Evolutionary conservation across 2,797 vertebrate species (phyloP).

Genomic region (Prunella strophiata): DNA sequence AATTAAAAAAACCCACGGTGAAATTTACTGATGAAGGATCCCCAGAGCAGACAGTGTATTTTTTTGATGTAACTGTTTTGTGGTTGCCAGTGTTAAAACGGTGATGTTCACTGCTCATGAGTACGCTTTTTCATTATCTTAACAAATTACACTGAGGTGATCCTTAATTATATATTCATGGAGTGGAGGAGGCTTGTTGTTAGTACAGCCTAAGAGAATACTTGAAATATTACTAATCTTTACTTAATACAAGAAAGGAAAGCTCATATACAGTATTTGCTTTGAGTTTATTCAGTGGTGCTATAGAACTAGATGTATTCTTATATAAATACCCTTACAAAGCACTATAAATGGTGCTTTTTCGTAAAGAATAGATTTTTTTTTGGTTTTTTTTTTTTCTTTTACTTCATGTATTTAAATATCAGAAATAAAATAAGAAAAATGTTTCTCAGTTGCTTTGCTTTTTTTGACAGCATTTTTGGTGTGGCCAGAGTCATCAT

Average conservation of each 20-base stretch:
- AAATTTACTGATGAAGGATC: neutral
- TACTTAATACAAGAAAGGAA: neutral
- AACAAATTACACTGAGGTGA: neutral
- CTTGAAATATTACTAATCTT: neutral
- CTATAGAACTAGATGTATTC: neutral
- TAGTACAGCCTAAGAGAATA: neutral
- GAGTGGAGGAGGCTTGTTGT: neutral
- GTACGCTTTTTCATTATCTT: neutral
- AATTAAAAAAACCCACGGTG: neutral
- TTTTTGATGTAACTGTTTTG: slow-evolving; percentile 2
- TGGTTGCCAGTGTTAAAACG: slow-evolving; percentile 9
- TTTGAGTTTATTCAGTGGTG: neutral
- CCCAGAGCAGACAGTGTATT: neutral
- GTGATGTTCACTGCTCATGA: neutral
- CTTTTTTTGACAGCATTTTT: neutral
- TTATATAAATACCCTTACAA: neutral
- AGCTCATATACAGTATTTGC: neutral
- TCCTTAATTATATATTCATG: neutral
- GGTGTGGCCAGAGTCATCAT: rapidly evolving
- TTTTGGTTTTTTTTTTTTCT: neutral
- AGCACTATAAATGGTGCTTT: neutral
- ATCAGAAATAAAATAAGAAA: neutral
- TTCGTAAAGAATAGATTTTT: neutral
- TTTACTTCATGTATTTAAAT: neutral
- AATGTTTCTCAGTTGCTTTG: neutral